Percentiles rank a stretch among this genome's conserved stretches.
Conservation (phyloP, 2,888 invertebrate genomes). For the Galerucella calmariensis region DNA sequence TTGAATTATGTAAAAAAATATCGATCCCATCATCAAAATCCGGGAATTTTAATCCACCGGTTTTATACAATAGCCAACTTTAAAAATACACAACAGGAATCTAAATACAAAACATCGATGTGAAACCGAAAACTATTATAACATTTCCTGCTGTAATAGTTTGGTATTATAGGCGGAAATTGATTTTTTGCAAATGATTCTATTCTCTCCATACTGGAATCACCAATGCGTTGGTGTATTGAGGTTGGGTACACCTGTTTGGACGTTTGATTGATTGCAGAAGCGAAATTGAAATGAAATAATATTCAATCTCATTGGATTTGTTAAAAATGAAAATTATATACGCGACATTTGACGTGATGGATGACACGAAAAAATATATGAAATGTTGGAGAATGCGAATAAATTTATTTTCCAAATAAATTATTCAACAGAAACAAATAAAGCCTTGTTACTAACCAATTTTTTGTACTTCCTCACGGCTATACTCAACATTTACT, state of each 20-base stretch:
- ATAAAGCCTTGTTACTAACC: too few relatives aligned
- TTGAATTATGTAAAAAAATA: neutral
- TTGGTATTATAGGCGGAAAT: constrained; percentile 15
- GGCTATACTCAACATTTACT: too few relatives aligned
- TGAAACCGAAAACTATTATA: constrained; percentile 17
- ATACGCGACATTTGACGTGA: neutral
- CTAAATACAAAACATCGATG: constrained; percentile 3
- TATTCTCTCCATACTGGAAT: neutral
- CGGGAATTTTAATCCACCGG: neutral
- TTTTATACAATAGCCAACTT: neutral
- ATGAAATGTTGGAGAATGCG: neutral
- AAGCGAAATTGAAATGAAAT: neutral
- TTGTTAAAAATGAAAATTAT: constrained; percentile 1
- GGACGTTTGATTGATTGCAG: constrained; percentile 10
- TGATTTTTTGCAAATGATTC: constrained; percentile 23
- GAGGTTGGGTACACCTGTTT: neutral
- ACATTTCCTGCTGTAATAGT: constrained; percentile 17
- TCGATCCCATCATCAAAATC: too few relatives aligned
- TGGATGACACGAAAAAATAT: neutral
- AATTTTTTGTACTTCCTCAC: too few relatives aligned
- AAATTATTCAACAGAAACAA: too few relatives aligned
- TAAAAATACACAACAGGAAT: neutral
- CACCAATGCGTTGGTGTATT: constrained; percentile 1
- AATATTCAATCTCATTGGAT: constrained; percentile 4
- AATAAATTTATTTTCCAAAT: neutral